phyloP scores from a whole-genome alignment of 2,797 vertebrate genomes.

The Pseudomugil gertrudae region DNA sequence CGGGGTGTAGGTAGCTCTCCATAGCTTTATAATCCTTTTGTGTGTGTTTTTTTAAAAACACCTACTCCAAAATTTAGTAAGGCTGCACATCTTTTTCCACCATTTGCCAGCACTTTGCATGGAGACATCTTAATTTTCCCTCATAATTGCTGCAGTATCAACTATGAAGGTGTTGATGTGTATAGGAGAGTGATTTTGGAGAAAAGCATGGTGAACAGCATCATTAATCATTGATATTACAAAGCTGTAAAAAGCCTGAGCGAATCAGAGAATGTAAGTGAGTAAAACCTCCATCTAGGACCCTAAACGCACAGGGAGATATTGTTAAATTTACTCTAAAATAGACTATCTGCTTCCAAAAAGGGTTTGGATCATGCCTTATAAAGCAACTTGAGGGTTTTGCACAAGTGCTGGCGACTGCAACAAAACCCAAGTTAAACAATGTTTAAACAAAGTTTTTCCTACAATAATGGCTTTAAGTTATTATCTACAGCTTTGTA shows the following conservation, averaged over 20 bases:
- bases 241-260: conserved; percentile 29
- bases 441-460: too few species aligned
- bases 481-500: too few species aligned
- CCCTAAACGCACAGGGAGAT: conserved; percentile 18
- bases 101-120: conserved; percentile 50
- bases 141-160: conserved; percentile 52
- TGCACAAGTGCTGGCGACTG: conserved; percentile 9
- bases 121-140: conserved; percentile 57
- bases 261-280: conserved; percentile 20
- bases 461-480: too few species aligned
- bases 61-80: conserved; percentile 32
- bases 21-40: conserved; percentile 18
- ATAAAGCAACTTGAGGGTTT: conserved; percentile 13
- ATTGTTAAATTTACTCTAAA: conserved; percentile 20
- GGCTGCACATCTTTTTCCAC: conserved; percentile 55
- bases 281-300: conserved; percentile 25
- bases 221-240: conserved; percentile 61
- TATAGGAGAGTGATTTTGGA: conserved; percentile 23
- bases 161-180: conserved; percentile 42
- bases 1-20: conserved; percentile 24
- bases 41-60: conserved; percentile 17
- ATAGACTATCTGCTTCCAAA: conserved; percentile 1
- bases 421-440: neutral
- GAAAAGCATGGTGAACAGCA: conserved; percentile 22
- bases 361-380: conserved; percentile 12